These are phyloP conservation scores for Holotrichia oblita DNA, from an alignment of 1,140 invertebrate genomes.

Conservation along the genomic window DNA sequence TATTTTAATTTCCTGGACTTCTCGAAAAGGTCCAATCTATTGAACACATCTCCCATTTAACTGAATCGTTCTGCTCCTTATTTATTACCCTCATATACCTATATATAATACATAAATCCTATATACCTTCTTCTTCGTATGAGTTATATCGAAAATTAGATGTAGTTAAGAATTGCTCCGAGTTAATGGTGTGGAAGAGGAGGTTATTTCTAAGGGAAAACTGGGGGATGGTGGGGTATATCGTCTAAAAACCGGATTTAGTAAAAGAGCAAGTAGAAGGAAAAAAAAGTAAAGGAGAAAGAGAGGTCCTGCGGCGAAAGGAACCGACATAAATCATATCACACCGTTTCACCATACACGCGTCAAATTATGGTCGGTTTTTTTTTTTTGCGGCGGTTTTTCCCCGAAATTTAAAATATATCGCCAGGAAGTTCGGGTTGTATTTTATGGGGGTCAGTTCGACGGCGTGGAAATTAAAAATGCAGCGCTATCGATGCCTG, in stretches of 20 bases:
- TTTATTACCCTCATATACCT: neutral
- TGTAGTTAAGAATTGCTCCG: conserved; percentile 32
- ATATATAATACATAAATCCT: neutral
- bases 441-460: conserved; percentile 4
- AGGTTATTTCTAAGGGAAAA: neutral
- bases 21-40: no score
- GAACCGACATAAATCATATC: neutral
- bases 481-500: neutral
- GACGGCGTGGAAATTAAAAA: conserved; percentile 4
- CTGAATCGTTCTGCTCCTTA: neutral
- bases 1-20: no score
- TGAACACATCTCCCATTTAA: no score
- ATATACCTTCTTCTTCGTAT: neutral
- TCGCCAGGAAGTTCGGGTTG: neutral
- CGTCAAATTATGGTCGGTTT: neutral
- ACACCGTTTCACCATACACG: neutral
- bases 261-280: neutral
- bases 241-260: neutral
- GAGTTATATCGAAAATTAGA: conserved; percentile 36
- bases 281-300: no score
- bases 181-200: conserved; percentile 19
- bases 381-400: neutral
- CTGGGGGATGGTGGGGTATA: neutral
- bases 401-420: neutral
- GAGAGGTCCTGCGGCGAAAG: neutral